Evolutionary conservation across 2,888 invertebrate species (phyloP).

Genomic region (Ischnura elegans): DNA sequence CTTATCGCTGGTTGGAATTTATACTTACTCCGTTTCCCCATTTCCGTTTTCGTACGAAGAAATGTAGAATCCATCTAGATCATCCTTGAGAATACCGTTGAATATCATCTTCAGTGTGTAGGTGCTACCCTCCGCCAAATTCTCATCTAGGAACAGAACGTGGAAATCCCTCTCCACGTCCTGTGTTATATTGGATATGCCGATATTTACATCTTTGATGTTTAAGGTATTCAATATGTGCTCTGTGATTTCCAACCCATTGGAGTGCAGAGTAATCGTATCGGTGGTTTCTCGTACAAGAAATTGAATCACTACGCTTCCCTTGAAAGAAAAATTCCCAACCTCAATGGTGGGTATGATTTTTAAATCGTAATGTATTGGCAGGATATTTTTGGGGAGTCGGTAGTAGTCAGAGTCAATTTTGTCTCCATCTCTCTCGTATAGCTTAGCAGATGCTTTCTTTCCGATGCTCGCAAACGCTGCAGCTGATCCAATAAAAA

Average conservation of each 20-base stretch:
- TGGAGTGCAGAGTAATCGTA: background rate
- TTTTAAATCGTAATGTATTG: background rate
- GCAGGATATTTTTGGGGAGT: background rate
- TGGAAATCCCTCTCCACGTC: conserved; percentile 77
- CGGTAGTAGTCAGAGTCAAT: background rate
- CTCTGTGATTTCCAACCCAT: background rate
- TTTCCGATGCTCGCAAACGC: background rate
- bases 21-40: conserved; percentile 79
- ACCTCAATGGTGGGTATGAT: background rate
- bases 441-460: background rate
- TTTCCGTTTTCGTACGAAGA: conserved; percentile 80
- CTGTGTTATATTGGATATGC: background rate
- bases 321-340: conserved; percentile 21
- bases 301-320: background rate
- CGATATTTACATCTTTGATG: background rate
- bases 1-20: no score
- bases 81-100: conserved; percentile 80
- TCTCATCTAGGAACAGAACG: conserved; percentile 77
- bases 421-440: background rate
- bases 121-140: conserved; percentile 76
- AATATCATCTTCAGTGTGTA: conserved; percentile 81
- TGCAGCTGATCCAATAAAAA: background rate
- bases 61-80: conserved; percentile 83
- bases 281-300: background rate
- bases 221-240: background rate